Percentiles rank a stretch among this genome's conserved stretches.
Evolutionary conservation across 2,888 invertebrate species (phyloP).

Genomic region (Drosophila ochracea): DNA sequence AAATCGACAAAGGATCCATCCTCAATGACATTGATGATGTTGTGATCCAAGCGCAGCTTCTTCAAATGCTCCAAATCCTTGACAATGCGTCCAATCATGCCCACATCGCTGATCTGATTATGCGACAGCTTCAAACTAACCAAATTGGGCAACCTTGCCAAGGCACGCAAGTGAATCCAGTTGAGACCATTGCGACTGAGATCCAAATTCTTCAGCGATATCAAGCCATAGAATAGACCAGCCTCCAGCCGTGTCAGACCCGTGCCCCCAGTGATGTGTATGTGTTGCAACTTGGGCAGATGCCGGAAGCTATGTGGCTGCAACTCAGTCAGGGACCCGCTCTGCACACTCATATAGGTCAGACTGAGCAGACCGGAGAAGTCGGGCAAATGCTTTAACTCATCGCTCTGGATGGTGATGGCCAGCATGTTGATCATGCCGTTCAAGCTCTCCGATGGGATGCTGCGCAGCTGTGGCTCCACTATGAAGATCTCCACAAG

Average conservation of each 20-base stretch:
- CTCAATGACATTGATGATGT: constrained; percentile 89
- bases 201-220: constrained; percentile 90
- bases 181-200: constrained; percentile 91
- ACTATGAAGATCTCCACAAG: constrained; percentile 94
- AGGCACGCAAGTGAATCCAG: constrained; percentile 91
- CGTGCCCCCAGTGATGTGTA: constrained; percentile 90
- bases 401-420: constrained; percentile 92
- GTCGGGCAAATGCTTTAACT: constrained; percentile 90
- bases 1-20: constrained; percentile 93
- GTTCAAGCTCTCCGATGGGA: constrained; percentile 92
- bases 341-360: constrained; percentile 91
- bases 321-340: constrained; percentile 88
- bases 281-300: constrained; percentile 90
- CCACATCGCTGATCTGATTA: constrained; percentile 91
- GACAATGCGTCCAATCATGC: constrained; percentile 92
- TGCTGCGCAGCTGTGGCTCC: constrained; percentile 91
- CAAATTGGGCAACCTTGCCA: constrained; percentile 89
- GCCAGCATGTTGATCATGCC: constrained; percentile 92
- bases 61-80: constrained; percentile 91
- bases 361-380: constrained; percentile 90
- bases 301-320: constrained; percentile 90
- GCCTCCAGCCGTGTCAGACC: constrained; percentile 90
- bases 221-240: constrained; percentile 89
- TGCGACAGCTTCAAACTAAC: constrained; percentile 89
- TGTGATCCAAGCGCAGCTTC: constrained; percentile 89